Percentiles rank a stretch among this genome's conserved stretches.
Conservation (phyloP, 2,113 vertebrate species). For the Collichthys lucidus region DNA sequence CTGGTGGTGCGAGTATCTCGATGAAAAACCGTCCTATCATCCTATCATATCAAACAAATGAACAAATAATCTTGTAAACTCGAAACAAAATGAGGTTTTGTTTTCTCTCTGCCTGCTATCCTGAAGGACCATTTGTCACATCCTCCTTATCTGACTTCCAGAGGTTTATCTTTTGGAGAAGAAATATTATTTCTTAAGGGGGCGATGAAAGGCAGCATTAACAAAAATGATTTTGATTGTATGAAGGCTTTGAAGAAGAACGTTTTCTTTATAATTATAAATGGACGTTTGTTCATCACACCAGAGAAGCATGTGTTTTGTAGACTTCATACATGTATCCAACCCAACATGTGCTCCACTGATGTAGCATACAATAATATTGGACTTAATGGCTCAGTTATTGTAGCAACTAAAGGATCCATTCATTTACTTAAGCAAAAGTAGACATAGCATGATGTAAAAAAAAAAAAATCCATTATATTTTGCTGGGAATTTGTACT, state of each 20-base stretch:
- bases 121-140: slow-evolving; percentile 57
- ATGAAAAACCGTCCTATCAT: slow-evolving; percentile 18
- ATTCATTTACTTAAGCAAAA: neutral
- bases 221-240: slow-evolving; percentile 31
- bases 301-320: neutral
- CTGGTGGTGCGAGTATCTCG: neutral
- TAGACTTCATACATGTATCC: neutral
- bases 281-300: slow-evolving; percentile 1
- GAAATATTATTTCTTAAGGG: slow-evolving; percentile 12
- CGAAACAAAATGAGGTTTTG: slow-evolving; percentile 45
- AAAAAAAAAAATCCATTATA: too few relatives aligned
- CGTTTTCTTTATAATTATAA: slow-evolving; percentile 32
- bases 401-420: neutral
- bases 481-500: too few relatives aligned
- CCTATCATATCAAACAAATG: slow-evolving; percentile 32
- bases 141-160: slow-evolving; percentile 49
- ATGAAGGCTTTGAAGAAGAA: slow-evolving; percentile 23
- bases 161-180: slow-evolving; percentile 42
- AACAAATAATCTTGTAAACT: slow-evolving; percentile 35
- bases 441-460: too few relatives aligned
- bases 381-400: neutral
- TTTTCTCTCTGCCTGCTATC: slow-evolving; percentile 37
- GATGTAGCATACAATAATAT: slow-evolving; percentile 5
- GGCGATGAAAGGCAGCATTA: slow-evolving; percentile 4
- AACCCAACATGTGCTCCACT: neutral